These are phyloP conservation scores for Naso thynnoides DNA, from an alignment of 2,797 vertebrate genomes.

Conservation along the genomic window DNA sequence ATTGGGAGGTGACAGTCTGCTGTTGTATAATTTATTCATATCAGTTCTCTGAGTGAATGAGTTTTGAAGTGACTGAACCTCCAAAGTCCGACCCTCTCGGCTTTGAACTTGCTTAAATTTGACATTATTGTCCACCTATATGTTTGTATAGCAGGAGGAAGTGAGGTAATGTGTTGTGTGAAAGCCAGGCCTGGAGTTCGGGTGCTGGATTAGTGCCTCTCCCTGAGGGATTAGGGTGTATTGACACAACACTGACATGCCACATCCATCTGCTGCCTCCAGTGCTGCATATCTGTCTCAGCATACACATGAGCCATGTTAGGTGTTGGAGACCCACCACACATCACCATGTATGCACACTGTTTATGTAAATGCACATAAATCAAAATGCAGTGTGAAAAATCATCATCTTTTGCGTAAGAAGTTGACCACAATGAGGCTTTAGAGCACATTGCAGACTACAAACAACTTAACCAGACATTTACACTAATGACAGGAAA, in stretches of 20 bases:
- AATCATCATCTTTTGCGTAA: neutral
- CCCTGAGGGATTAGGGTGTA: conserved; percentile 61
- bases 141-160: conserved; percentile 46
- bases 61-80: neutral
- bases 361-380: conserved; percentile 1
- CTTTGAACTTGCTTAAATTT: conserved; percentile 15
- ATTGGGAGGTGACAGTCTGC: neutral
- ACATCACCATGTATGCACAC: conserved; percentile 17
- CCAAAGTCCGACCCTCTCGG: neutral
- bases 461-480: neutral
- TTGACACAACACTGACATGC: conserved; percentile 42
- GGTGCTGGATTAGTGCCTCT: conserved; percentile 61
- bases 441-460: neutral
- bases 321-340: neutral
- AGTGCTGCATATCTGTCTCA: conserved; percentile 6
- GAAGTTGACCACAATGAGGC: neutral
- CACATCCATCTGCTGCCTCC: conserved; percentile 23
- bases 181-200: conserved; percentile 42
- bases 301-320: conserved; percentile 19
- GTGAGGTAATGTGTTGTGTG: conserved; percentile 47
- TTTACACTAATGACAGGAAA: neutral
- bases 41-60: neutral
- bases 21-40: neutral
- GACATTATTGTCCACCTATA: conserved; percentile 20
- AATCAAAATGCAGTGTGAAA: neutral